Base-by-base conservation (phyloP, 1,140 invertebrate genomes). In the Bicyclus anynana region DNA sequence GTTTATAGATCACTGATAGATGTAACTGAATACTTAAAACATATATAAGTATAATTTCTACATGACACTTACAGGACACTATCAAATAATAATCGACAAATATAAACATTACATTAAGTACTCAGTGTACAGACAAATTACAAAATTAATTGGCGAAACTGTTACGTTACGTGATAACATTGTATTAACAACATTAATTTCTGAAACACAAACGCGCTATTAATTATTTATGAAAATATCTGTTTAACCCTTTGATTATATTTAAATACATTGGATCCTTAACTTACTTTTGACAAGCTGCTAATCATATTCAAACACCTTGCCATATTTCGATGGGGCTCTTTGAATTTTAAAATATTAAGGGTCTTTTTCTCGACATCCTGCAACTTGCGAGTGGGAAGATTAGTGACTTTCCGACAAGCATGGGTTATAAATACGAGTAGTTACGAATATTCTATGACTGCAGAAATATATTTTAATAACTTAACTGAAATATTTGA, bases 291-390 rank as follows among this genome's bases (percentile, higher is more conserved):
- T 87, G 81, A 87, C 84, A 81, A 86, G 84, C 83, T 81, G 83
- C 83, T 87, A 86, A 87, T 87, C 83, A 87, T 84, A 87, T 87
- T 80, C 75, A 59, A 57, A 73, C 84, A 87, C 84, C 84, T 87
- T 87, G 84, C 84, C 73, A 74, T 78, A 70, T 74, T 72, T 71
- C 75, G 77, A 78, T 72, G 69, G 38, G 68, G 69, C 71, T 75
- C 73, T 83, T 84, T 80, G 80, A 85, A 82, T 84, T 80, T 81
- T 81, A 78, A 84, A 79, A 74, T 73, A 81, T 69, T 59, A 65
- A 66, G 40, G 40, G 18, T 44, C 16, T 44, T 20, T 20, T 44
- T 44, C 40, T 44, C 4, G 16, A 44, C 7, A 12, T 33, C 29
- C 29, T 33, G 29, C 10, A 33, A 33, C 29, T 12, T 33, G 29